Evolutionary conservation across 2,113 vertebrate species (phyloP).

Genomic region (Casuarius casuarius): DNA sequence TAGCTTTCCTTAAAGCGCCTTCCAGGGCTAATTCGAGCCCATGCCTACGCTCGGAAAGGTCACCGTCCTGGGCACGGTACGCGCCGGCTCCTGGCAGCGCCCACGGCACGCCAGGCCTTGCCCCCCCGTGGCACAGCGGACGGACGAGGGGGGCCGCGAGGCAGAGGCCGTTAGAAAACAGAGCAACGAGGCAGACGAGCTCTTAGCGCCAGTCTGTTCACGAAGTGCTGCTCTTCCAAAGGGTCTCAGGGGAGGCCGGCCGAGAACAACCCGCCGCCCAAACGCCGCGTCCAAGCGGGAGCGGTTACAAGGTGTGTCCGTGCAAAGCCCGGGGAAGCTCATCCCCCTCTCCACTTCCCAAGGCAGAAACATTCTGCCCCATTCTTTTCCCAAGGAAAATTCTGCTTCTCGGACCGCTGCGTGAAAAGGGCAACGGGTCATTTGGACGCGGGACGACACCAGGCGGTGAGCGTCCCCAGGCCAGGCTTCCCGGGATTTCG

Average conservation of each 20-base stretch:
- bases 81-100: too few species aligned
- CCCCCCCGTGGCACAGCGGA: background rate
- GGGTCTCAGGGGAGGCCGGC: too few species aligned
- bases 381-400: too few species aligned
- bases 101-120: background rate
- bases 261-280: rapidly evolving
- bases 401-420: too few species aligned
- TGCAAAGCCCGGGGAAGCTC: background rate
- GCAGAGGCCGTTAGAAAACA: rapidly evolving
- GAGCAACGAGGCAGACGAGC: rapidly evolving
- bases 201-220: rapidly evolving
- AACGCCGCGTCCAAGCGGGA: rapidly evolving
- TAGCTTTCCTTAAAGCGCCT: background rate
- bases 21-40: background rate
- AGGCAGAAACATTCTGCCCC: too few species aligned
- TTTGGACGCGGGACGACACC: too few species aligned
- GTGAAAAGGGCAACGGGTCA: rapidly evolving
- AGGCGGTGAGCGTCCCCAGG: too few species aligned
- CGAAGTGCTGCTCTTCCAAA: too few species aligned
- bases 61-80: rapidly evolving
- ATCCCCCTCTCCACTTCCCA: rapidly evolving
- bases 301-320: rapidly evolving
- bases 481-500: too few species aligned
- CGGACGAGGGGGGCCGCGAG: background rate
- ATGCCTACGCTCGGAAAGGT: rapidly evolving